Percentiles rank a stretch among this genome's conserved stretches.
Evolutionary conservation across 2,113 vertebrate genomes (phyloP).

Genomic region (Cephalopholis sonnerati): DNA sequence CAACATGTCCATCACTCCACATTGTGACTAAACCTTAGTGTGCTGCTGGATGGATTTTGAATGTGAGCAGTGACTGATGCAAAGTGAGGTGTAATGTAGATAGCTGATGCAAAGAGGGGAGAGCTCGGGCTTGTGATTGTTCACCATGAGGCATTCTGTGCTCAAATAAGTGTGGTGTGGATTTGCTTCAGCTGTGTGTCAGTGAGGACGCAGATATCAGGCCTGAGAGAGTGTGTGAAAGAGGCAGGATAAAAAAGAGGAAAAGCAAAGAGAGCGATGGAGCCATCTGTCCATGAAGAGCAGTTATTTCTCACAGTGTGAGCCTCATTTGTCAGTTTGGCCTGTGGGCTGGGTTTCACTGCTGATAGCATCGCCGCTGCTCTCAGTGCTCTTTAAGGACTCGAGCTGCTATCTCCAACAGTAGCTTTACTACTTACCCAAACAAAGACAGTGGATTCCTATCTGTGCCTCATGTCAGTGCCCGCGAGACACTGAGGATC

Average conservation of each 20-base stretch:
- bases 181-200: background rate
- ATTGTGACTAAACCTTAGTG: background rate
- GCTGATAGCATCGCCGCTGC: conserved; percentile 16
- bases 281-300: conserved; percentile 7
- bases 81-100: conserved; percentile 45
- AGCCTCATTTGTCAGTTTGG: conserved; percentile 34
- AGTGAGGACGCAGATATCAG: background rate
- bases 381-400: background rate
- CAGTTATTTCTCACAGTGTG: conserved; percentile 1
- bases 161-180: background rate
- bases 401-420: background rate
- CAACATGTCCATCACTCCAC: background rate
- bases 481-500: background rate
- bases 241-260: background rate
- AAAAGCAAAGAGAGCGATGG: background rate
- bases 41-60: conserved; percentile 8
- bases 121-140: background rate
- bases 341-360: conserved; percentile 24
- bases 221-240: background rate
- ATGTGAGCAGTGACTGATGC: conserved; percentile 55
- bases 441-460: background rate
- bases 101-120: conserved; percentile 66
- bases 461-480: background rate
- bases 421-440: background rate
- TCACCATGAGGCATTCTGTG: background rate